Conservation (phyloP, 2,113 vertebrate species). For the Emydocephalus ijimae region DNA sequence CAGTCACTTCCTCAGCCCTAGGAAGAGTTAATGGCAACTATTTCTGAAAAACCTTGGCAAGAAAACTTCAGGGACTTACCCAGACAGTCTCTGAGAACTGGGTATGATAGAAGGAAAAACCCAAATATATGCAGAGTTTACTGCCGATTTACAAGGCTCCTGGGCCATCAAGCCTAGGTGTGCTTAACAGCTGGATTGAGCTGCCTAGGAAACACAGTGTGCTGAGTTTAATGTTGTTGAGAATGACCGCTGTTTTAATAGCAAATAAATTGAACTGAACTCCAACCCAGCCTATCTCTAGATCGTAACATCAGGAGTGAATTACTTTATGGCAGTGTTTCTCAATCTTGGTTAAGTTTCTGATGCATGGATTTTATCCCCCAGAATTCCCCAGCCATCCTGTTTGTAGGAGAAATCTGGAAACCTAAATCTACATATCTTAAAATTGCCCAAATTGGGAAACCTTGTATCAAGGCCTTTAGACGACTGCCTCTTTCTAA, state of each 20-base stretch:
- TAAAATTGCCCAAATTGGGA: neutral
- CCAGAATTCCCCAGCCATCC: neutral
- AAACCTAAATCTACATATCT: neutral
- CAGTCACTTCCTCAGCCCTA: neutral
- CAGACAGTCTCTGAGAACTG: neutral
- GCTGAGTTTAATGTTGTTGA: neutral
- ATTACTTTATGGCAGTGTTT: neutral
- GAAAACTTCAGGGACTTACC: neutral
- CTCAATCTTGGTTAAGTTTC: neutral
- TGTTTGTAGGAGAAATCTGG: neutral
- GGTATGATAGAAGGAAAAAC: neutral
- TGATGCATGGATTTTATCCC: neutral
- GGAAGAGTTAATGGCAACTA: neutral
- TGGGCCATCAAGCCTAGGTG: neutral
- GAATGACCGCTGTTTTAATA: neutral
- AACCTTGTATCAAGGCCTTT: neutral
- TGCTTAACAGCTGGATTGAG: neutral
- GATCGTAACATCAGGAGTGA: neutral
- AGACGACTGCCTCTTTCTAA: neutral
- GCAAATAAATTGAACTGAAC: neutral
- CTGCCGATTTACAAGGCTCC: neutral
- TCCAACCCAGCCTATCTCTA: neutral
- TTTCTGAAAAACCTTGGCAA: neutral
- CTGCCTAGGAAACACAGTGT: neutral
- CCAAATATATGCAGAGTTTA: neutral